Evolutionary conservation across 2,113 vertebrate species (phyloP), one percentile per base, ranked within the genome.

Genomic region (Scytalopus superciliaris): DNA sequence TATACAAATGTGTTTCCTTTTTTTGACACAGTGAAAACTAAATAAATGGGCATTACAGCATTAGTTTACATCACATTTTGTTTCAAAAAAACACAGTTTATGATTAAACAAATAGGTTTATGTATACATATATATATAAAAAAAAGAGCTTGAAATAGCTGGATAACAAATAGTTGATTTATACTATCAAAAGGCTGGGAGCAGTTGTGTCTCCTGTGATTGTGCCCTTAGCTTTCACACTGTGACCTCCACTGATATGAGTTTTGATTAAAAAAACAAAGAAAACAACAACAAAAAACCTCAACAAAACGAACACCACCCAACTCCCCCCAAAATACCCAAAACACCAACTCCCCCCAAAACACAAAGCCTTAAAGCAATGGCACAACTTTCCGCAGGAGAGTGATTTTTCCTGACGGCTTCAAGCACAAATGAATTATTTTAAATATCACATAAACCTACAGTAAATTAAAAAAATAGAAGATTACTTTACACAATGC

Each of bases 1-100:
- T 94, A 98, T 98, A 98, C 98, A 98, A 97, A 97, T 62, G 91
- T 94, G 88, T 83, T 95, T 94, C 28, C 68, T 92, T 96, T 89
- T 94, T 77, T 72, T 81, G 84, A 97, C 96, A 97, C 68, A 93
- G 87, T 87, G 95, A 96, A 95, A 94, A 90, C 89, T 70, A 76
- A 96, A 96, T 97, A 91, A 97, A 89, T 53, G 92, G 90, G 81
- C 87, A 92, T 93, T 97, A 95, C 96, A 97, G 92, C 74, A 84
- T 96, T 90, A 84, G 91, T 97, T 94, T 95, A 93, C 76, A 95
- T 86, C 94, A 97, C 93, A 93, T 55, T 85, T 94, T 74, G 63
- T 87, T 96, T 96, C 80, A 94, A 95, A 94, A 93, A 96, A 92
- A 14, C 79, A 82, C 73, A 87, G 16, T 89, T 96, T 93, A 94